Conservation (phyloP, 2,888 invertebrate species). For the Sepiola atlantica region DNA sequence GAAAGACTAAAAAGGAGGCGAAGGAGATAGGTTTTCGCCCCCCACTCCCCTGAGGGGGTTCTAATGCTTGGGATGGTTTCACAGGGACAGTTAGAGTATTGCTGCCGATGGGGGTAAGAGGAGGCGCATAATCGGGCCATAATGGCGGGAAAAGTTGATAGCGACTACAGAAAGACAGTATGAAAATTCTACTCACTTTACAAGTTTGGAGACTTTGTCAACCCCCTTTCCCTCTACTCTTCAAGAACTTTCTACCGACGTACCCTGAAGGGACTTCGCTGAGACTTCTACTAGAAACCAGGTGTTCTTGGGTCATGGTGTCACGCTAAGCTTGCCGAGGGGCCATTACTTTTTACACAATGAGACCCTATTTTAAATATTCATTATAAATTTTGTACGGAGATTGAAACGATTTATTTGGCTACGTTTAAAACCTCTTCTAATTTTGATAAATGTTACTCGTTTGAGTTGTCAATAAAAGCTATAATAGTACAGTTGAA, state of each 20-base stretch:
- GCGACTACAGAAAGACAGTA: too few relatives aligned
- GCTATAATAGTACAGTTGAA: too few relatives aligned
- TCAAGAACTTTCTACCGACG: background rate
- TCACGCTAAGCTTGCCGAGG: background rate
- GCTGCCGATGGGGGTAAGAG: background rate
- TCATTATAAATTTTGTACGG: background rate
- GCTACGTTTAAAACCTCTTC: background rate
- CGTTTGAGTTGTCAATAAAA: too few relatives aligned
- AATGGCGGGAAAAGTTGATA: too few relatives aligned
- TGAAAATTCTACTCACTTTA: too few relatives aligned
- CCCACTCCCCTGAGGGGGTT: background rate
- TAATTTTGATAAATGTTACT: background rate
- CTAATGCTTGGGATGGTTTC: background rate
- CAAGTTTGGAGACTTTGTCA: too few relatives aligned
- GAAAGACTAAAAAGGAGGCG: background rate
- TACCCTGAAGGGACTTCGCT: background rate
- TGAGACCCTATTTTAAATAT: background rate
- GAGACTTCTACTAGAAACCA: background rate
- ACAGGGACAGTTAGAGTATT: background rate
- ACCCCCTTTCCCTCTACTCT: too few relatives aligned
- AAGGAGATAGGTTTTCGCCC: background rate
- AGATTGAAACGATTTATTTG: background rate
- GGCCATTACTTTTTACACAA: background rate
- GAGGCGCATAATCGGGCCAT: too few relatives aligned
- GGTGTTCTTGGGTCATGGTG: constrained; percentile 8